These are phyloP conservation scores for Gonatopus flavifemur DNA, from an alignment of 1,140 invertebrate genomes.

Conservation along the genomic window DNA sequence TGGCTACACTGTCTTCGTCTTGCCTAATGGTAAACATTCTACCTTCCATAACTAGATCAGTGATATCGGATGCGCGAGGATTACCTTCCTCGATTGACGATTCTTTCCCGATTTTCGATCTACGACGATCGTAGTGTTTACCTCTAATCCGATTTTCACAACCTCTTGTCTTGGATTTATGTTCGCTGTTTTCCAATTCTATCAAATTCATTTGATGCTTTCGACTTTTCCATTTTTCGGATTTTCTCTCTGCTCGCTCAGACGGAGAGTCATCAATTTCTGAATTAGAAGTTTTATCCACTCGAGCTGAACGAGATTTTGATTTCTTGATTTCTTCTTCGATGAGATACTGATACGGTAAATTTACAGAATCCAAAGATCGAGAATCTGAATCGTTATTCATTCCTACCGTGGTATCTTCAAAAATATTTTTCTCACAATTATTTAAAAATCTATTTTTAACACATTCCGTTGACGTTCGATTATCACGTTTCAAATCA, in stretches of 20 bases:
- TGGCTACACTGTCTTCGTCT: constrained; percentile 45
- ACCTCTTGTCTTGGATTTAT: constrained; percentile 8
- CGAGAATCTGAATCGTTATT: constrained; percentile 16
- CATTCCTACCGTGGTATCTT: not conserved
- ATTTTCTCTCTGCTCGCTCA: no score
- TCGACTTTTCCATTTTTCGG: no score
- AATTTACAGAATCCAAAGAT: constrained; percentile 34
- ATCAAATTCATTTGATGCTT: not conserved
- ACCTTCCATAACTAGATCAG: constrained; percentile 54
- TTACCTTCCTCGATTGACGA: not conserved
- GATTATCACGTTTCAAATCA: no score
- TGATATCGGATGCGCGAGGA: constrained; percentile 47
- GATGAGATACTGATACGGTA: constrained; percentile 50
- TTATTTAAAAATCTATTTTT: no score
- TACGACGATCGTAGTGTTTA: not conserved
- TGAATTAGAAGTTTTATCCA: no score
- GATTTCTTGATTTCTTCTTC: constrained; percentile 44
- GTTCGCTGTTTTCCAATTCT: not conserved
- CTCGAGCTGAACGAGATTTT: no score
- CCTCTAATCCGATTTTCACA: not conserved
- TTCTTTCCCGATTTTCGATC: not conserved
- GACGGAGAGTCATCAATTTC: no score
- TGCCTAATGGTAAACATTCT: constrained; percentile 54
- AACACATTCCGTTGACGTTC: no score
- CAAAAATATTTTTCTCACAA: not conserved